Evolutionary conservation across 2,797 vertebrate species (phyloP).

Genomic region (Chromobotia macracanthus): DNA sequence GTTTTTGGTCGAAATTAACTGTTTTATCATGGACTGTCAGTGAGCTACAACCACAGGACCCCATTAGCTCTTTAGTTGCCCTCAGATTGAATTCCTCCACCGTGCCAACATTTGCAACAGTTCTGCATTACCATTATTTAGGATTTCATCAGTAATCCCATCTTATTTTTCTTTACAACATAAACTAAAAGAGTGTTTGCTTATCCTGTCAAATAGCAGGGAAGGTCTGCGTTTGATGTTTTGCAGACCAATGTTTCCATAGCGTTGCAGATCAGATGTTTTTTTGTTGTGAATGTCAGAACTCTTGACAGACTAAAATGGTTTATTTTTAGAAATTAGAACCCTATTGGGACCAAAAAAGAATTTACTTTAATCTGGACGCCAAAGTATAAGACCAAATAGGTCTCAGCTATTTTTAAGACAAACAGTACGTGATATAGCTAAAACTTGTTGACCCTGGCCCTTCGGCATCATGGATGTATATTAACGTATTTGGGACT

Average conservation of each 20-base stretch:
- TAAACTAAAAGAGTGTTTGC: constrained; percentile 17
- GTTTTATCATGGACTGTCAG: constrained; percentile 7
- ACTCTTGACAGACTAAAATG: constrained; percentile 24
- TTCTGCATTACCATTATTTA: constrained; percentile 39
- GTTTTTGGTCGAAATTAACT: neutral
- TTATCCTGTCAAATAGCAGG: neutral
- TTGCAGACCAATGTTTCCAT: neutral
- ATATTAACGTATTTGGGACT: constrained; percentile 5
- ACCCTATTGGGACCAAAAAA: constrained; percentile 8
- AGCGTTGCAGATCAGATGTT: constrained; percentile 29
- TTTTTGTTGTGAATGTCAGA: constrained; percentile 25
- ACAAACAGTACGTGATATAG: constrained; percentile 31
- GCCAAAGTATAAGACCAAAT: constrained; percentile 16
- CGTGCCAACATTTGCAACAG: constrained; percentile 30
- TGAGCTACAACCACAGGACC: constrained; percentile 7
- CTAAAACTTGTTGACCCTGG: constrained; percentile 10
- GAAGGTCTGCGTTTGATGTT: neutral
- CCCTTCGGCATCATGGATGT: constrained; percentile 9
- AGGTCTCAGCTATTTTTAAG: constrained; percentile 21
- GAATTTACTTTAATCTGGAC: constrained; percentile 33
- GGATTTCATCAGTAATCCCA: constrained; percentile 21
- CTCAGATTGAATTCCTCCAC: constrained; percentile 5
- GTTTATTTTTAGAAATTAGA: constrained; percentile 9
- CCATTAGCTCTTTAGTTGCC: constrained; percentile 24
- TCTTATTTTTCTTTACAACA: constrained; percentile 24